Conservation (phyloP, 1,140 invertebrate species). For the Antheraea mylitta region DNA sequence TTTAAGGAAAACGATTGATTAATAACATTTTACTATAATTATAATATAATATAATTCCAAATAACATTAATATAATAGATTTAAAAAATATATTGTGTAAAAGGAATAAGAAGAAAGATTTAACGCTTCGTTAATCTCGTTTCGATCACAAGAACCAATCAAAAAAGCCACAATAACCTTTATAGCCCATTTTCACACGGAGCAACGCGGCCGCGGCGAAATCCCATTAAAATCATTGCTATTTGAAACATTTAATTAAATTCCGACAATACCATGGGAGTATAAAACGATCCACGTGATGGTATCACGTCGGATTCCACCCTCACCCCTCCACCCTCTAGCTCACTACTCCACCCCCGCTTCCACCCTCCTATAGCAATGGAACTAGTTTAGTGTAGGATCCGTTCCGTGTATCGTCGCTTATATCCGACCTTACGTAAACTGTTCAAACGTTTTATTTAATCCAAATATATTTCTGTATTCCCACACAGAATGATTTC, state of each 20-base stretch:
- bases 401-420: neutral
- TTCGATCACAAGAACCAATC: neutral
- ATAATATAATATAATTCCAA: neutral
- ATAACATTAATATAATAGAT: neutral
- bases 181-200: slow-evolving; percentile 1
- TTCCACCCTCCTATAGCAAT: neutral
- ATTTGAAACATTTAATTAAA: slow-evolving; percentile 15
- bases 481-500: too few species aligned
- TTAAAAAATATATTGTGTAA: neutral
- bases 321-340: neutral
- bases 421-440: neutral
- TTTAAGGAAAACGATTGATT: neutral
- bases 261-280: slow-evolving; percentile 3
- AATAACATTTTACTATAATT: too few species aligned
- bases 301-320: slow-evolving; percentile 4
- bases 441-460: neutral
- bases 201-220: neutral
- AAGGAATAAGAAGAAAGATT: neutral
- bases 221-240: slow-evolving; percentile 1
- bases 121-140: neutral
- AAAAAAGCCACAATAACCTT: neutral
- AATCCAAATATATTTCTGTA: too few species aligned
- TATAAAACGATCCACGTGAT: neutral
- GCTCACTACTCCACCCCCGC: neutral
- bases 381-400: neutral